Conservation (phyloP, 2,888 invertebrate genomes). For the Laspeyria flexula region DNA sequence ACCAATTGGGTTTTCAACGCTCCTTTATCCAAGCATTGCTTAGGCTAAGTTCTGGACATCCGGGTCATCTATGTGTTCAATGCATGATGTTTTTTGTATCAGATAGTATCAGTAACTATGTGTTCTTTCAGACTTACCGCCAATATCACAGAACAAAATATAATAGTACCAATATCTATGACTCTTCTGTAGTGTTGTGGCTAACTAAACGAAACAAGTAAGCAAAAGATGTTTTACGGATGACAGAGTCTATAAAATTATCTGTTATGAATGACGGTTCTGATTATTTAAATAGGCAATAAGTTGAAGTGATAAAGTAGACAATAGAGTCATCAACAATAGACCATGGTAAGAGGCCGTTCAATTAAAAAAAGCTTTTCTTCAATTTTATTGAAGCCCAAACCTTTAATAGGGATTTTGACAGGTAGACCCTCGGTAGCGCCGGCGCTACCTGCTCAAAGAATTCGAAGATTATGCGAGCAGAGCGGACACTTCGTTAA, state of each 20-base stretch:
- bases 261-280: background rate
- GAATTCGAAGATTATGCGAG: background rate
- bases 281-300: background rate
- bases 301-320: background rate
- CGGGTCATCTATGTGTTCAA: too few species aligned
- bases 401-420: slow-evolving; percentile 37
- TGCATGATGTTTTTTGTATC: too few species aligned
- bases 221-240: background rate
- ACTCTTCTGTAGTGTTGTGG: too few species aligned
- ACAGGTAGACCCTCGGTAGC: slow-evolving; percentile 33
- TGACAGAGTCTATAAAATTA: background rate
- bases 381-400: slow-evolving; percentile 11
- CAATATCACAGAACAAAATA: too few species aligned
- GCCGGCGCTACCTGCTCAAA: slow-evolving; percentile 75
- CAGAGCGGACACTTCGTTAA: slow-evolving; percentile 40
- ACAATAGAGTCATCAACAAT: background rate
- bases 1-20: too few species aligned
- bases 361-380: slow-evolving; percentile 11
- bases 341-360: background rate
- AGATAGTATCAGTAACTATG: too few species aligned
- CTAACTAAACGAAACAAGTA: background rate
- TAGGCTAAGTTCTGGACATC: too few species aligned
- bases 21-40: too few species aligned
- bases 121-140: too few species aligned
- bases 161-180: too few species aligned